Percentiles rank a stretch among this genome's conserved stretches.
Conservation (phyloP, 92 coral and sea anemone genomes). For the Siderastrea radians region DNA sequence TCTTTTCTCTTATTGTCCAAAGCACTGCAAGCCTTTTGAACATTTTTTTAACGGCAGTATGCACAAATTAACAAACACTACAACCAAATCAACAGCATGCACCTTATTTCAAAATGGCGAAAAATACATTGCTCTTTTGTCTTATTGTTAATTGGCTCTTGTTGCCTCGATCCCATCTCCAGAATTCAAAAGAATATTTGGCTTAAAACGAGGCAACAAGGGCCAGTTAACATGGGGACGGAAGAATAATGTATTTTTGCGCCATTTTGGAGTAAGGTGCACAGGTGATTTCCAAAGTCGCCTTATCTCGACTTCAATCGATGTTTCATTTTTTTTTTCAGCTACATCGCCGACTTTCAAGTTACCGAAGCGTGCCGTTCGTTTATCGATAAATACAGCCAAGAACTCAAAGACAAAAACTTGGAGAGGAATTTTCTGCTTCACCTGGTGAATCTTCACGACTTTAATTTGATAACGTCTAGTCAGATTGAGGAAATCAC, state of each 20-base stretch:
- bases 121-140: no score
- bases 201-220: no score
- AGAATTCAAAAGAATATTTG: no score
- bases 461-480: slow-evolving; percentile 86
- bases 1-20: not conserved
- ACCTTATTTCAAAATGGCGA: no score
- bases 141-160: no score
- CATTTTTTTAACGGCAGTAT: not conserved
- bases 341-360: slow-evolving; percentile 96
- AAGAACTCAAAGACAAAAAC: slow-evolving; percentile 73
- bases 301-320: not conserved
- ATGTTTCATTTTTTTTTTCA: slow-evolving; percentile 13
- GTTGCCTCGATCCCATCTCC: no score
- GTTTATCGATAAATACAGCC: slow-evolving; percentile 85
- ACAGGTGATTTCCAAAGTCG: no score
- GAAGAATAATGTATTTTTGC: no score
- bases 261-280: not conserved
- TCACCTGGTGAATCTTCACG: slow-evolving; percentile 91
- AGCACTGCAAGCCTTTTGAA: not conserved
- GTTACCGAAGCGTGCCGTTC: slow-evolving; percentile 90
- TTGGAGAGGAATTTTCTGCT: slow-evolving; percentile 89
- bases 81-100: no score
- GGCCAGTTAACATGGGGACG: no score
- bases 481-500: slow-evolving; percentile 82
- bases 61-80: not conserved